Conservation (phyloP, 2,797 vertebrate genomes). For the Sebastes flavidus region DNA sequence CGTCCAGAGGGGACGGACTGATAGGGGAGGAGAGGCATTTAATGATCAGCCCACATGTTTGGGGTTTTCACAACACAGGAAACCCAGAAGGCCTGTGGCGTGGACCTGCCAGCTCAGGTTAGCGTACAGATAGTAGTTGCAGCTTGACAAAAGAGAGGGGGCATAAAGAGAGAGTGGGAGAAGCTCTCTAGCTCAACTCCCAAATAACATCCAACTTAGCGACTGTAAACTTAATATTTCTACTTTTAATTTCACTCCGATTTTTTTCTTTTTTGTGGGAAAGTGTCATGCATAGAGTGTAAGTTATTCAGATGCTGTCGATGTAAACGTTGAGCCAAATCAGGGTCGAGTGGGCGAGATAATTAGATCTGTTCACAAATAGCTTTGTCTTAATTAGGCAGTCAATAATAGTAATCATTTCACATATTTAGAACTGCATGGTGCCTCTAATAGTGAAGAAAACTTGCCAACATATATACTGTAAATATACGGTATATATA, state of each 20-base stretch:
- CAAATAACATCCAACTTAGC: neutral
- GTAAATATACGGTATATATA: neutral
- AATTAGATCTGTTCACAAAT: neutral
- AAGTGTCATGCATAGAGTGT: neutral
- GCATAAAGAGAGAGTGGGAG: neutral
- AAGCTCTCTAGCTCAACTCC: too few species aligned
- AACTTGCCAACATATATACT: neutral
- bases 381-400: neutral
- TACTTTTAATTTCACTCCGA: neutral
- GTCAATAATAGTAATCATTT: neutral
- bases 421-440: neutral
- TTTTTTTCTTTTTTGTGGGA: neutral
- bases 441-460: neutral
- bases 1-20: neutral
- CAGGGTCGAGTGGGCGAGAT: neutral
- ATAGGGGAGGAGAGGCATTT: neutral
- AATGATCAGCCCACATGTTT: constrained; percentile 1
- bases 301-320: neutral
- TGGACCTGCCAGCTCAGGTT: constrained; percentile 26
- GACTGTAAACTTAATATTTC: neutral
- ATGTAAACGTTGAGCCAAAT: neutral
- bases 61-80: neutral
- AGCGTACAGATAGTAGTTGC: constrained; percentile 6
- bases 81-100: constrained; percentile 8
- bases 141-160: neutral